phyloP scores from a whole-genome alignment of 2,113 vertebrate species.

The Melanostigma gelatinosum region DNA sequence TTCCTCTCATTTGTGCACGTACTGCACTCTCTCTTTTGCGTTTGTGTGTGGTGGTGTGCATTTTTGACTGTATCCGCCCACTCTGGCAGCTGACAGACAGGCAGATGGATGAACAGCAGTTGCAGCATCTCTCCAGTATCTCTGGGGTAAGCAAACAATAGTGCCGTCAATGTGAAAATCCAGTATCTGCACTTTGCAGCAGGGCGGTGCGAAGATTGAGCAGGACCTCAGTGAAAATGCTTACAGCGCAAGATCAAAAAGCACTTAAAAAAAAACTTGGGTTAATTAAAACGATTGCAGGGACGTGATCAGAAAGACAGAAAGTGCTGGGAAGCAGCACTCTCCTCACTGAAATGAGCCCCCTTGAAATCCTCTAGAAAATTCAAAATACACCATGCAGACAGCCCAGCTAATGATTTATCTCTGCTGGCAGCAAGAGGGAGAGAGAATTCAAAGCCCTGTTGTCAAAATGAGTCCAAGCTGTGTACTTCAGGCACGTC shows the following conservation, averaged over 20 bases:
- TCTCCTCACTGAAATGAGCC: conserved; percentile 1
- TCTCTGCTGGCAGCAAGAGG: conserved; percentile 26
- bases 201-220: background rate
- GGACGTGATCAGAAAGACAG: conserved; percentile 43
- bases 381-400: conserved; percentile 22
- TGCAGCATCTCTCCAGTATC: conserved; percentile 14
- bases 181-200: conserved; percentile 37
- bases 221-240: conserved; percentile 36
- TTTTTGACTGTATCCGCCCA: conserved; percentile 29
- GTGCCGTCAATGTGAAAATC: conserved; percentile 46
- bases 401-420: conserved; percentile 32
- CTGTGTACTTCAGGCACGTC: conserved; percentile 30
- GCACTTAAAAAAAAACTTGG: conserved; percentile 50
- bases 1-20: background rate
- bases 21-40: background rate
- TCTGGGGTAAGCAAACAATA: conserved; percentile 30
- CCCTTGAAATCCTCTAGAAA: conserved; percentile 29
- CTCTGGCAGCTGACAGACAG: conserved; percentile 38
- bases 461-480: conserved; percentile 43
- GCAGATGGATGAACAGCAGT: conserved; percentile 50
- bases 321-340: conserved; percentile 18
- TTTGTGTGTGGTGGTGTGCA: conserved; percentile 3
- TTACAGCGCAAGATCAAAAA: conserved; percentile 46
- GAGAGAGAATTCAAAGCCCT: conserved; percentile 35
- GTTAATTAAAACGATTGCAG: conserved; percentile 55